Evolutionary conservation across 2,797 vertebrate genomes (phyloP), one percentile per base, ranked within the genome.

Genomic region (Numenius phaeopus): DNA sequence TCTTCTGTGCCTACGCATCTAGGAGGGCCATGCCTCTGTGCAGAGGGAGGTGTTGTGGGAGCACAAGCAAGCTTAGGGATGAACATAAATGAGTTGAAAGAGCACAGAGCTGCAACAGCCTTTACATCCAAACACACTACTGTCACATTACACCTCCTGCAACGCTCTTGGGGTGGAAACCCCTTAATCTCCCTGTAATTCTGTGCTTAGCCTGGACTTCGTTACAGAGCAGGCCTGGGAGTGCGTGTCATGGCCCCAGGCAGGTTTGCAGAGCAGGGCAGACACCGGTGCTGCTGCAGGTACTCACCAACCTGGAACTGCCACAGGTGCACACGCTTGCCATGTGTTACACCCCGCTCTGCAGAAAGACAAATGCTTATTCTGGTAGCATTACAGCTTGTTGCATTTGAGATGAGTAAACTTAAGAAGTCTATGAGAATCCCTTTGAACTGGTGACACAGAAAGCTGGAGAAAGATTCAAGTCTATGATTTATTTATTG

Each of bases 171-270:
- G 6, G 42, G 21, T 30, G 32, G 39, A 58, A 52, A 20, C 1
- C 4, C 26, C 15, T 30, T 10, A 5, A n/a, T 18, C 17, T 52
- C 37, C 26, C 13, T 21, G 15, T 21, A 76, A 64, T 24, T 69
- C 44, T 32, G 62, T 52, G 69, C 16, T 70, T 52, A 21, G 42
- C 42, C 55, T 46, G 11, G 39, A 42, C 21, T 50, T 72, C 11
- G 39, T 8, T 39, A 23, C 59, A 39, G 32, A 62, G n/a, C 18
- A 40, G 52, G 11, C 32, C 39, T 26, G 17, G 57, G 40, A n/a
- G 24, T 1, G 5, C 0, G 1, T 7, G 6, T 21, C 14, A 30
- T 1, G 9, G 71, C 21, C 34, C 59, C 26, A 10, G 37, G 29
- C 2, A 24, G 17, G 83, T 30, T 40, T 75, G 39, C 19, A 57